These are phyloP conservation scores for Anser brachyrhynchus DNA, from an alignment of 2,113 vertebrate species.

Conservation along the genomic window DNA sequence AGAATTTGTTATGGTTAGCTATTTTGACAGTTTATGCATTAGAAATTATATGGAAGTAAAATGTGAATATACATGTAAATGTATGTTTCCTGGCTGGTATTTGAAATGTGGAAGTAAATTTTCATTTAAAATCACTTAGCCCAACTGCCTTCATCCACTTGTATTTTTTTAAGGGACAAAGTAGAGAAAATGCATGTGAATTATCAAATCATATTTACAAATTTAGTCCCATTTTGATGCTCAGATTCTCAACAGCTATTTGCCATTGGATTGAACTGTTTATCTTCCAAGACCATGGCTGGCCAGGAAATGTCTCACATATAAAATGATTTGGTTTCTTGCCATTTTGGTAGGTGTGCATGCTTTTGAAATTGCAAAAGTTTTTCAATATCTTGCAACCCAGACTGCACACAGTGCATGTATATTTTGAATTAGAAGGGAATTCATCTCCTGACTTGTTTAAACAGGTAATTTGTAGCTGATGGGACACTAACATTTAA, in stretches of 20 bases:
- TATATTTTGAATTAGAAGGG: neutral
- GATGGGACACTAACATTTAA: neutral
- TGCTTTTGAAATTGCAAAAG: neutral
- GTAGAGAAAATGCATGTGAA: neutral
- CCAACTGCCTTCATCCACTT: neutral
- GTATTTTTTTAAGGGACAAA: neutral
- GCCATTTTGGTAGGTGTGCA: neutral
- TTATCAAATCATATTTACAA: neutral
- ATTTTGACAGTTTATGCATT: neutral
- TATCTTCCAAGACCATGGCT: slow-evolving; percentile 20
- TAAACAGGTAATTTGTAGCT: slow-evolving; percentile 44
- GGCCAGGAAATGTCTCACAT: neutral
- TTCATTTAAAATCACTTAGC: neutral
- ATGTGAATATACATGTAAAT: neutral
- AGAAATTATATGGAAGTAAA: neutral
- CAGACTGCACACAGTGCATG: neutral
- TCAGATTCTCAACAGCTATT: neutral
- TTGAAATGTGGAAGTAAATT: neutral
- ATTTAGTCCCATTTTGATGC: neutral
- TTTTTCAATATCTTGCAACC: neutral
- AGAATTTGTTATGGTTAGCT: neutral
- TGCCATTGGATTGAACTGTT: neutral
- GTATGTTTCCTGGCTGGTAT: neutral
- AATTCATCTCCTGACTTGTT: neutral
- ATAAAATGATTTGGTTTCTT: neutral